phyloP scores from a whole-genome alignment of 1,140 invertebrate species.

The Hylaeus volcanicus region DNA sequence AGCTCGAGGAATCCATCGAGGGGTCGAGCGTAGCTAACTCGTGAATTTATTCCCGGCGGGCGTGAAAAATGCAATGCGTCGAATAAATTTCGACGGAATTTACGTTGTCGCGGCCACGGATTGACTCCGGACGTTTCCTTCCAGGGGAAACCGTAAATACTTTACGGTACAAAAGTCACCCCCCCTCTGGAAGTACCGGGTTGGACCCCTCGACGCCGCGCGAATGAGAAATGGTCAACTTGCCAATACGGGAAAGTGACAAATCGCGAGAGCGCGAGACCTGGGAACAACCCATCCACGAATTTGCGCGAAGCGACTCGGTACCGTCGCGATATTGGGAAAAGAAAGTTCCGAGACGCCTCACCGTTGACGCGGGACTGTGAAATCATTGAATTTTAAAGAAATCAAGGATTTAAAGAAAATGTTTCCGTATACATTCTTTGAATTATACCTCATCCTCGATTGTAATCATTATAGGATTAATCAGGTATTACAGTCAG shows the following conservation, averaged over 20 bases:
- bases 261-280: slow-evolving; percentile 5
- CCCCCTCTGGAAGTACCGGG: neutral
- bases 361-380: neutral
- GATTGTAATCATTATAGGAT: no score
- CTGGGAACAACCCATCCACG: neutral
- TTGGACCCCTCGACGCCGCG: neutral
- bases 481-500: no score
- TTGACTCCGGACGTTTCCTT: slow-evolving; percentile 46
- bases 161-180: slow-evolving; percentile 47
- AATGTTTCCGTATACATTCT: neutral
- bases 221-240: slow-evolving; percentile 33
- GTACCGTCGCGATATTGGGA: no score
- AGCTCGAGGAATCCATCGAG: slow-evolving; percentile 53
- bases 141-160: slow-evolving; percentile 37
- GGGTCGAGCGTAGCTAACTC: slow-evolving; percentile 19
- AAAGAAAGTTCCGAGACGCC: no score
- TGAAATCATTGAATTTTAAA: neutral
- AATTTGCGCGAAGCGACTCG: no score
- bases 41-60: slow-evolving; percentile 54
- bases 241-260: slow-evolving; percentile 21
- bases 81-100: slow-evolving; percentile 62
- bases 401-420: neutral
- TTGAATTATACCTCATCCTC: no score
- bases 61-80: slow-evolving; percentile 63
- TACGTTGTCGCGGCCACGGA: slow-evolving; percentile 42